phyloP scores from a whole-genome alignment of 2,888 invertebrate species.

The Machimus rusticus region DNA sequence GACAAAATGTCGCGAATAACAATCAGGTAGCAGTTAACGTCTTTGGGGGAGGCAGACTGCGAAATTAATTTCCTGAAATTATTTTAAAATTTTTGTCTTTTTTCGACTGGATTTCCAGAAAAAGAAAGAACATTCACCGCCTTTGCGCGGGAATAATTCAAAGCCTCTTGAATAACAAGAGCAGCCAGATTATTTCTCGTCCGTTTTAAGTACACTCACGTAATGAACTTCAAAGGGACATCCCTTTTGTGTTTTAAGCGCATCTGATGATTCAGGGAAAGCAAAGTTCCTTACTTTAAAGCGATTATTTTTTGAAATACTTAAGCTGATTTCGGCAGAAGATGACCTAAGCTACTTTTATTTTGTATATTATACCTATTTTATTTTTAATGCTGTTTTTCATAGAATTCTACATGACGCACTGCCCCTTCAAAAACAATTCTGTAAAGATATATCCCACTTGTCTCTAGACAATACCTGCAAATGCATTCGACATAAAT shows the following conservation, averaged over 20 bases:
- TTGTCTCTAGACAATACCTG: constrained; percentile 15
- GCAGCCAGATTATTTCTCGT: background rate
- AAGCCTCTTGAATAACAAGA: background rate
- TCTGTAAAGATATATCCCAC: background rate
- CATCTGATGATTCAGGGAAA: background rate
- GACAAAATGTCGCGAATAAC: constrained; percentile 2
- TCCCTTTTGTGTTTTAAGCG: background rate
- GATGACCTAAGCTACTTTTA: background rate
- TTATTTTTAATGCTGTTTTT: background rate
- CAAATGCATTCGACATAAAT: constrained; percentile 25
- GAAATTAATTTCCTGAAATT: constrained; percentile 33
- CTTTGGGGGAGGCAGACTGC: background rate
- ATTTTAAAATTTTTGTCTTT: background rate
- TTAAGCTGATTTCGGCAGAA: background rate
- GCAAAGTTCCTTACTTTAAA: background rate
- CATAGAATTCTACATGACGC: background rate
- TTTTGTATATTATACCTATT: background rate
- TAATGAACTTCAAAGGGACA: background rate
- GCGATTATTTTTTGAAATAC: background rate
- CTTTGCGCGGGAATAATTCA: background rate
- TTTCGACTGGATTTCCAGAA: background rate
- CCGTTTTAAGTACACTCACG: background rate
- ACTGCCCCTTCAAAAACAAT: background rate
- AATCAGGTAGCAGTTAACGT: constrained; percentile 28
- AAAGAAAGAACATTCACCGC: background rate